Evolutionary conservation across 2,888 invertebrate genomes (phyloP), one percentile per base, ranked within the genome.

Genomic region (Drosophila histrio): DNA sequence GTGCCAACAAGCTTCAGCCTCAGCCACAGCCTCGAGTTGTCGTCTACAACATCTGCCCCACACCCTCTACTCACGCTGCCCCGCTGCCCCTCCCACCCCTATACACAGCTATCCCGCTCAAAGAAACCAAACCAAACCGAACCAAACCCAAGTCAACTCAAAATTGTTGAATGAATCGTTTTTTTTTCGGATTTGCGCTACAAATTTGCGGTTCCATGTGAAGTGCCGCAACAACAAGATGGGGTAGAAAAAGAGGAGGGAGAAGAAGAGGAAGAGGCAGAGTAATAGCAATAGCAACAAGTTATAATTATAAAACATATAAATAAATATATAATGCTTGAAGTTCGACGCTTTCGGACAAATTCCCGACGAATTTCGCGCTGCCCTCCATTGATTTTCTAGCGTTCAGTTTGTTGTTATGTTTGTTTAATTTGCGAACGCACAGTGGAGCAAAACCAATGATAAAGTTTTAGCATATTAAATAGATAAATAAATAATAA

Each of bases 291-390:
- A 63, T 38, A 60, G 57, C 63, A 75, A 57, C 63, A 69, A 72
- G 69, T 58, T 69, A 78, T 77, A 77, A 79, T 83, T 77, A 81
- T 78, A 78, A 87, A 87, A 68, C 61, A 70, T 66, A 78, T 66
- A 78, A 53, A 62, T 67, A 73, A 62, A 62, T 58, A 79, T 58
- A 79, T 49, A 64, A 65, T 65, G 43, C 36, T 36, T 59, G 44
- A 46, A 50, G 34, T 53, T 58, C 50, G 49, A 24, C 57, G 50
- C 74, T 39, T 50, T 56, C 24, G 17, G 17, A 63, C n/a, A n/a
- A n/a, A n/a, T n/a, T n/a, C 43, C 52, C 58, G 60, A 52, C 79
- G 58, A 76, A 79, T 71, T 79, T 76, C 62, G 71, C 79, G 60
- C 75, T 63, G 68, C 17, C 36, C 61, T 46, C 28, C 24, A 26